phyloP scores from a whole-genome alignment of 2,888 invertebrate genomes.

The Catocala nupta region DNA sequence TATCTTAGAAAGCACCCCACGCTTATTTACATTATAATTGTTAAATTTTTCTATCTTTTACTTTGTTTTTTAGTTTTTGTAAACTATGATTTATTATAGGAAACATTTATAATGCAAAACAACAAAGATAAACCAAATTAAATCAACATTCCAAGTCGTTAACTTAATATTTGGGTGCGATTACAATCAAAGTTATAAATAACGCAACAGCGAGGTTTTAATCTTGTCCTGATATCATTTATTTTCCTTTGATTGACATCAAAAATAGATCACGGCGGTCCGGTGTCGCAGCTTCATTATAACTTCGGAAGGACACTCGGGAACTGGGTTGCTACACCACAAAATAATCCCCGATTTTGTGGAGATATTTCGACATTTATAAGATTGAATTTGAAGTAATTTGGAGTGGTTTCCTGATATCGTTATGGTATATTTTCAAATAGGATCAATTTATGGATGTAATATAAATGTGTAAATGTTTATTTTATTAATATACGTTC shows the following conservation, averaged over 20 bases:
- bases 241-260: slow-evolving; percentile 50
- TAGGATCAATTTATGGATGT: too few relatives aligned
- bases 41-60: too few relatives aligned
- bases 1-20: too few relatives aligned
- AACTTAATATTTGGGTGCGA: not conserved
- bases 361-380: not conserved
- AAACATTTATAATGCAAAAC: too few relatives aligned
- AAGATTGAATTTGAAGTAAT: not conserved
- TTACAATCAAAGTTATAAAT: slow-evolving; percentile 37
- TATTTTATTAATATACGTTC: too few relatives aligned
- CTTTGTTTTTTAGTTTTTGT: too few relatives aligned
- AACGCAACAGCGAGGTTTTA: slow-evolving; percentile 31
- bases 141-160: not conserved
- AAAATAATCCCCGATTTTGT: slow-evolving; percentile 11
- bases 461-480: too few relatives aligned
- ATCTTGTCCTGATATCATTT: slow-evolving; percentile 45
- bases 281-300: slow-evolving; percentile 48
- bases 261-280: slow-evolving; percentile 41
- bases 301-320: slow-evolving; percentile 29
- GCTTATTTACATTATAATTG: too few relatives aligned
- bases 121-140: not conserved
- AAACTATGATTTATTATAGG: too few relatives aligned
- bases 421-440: not conserved
- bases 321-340: slow-evolving; percentile 15
- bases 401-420: not conserved